phyloP scores from a whole-genome alignment of 2,113 vertebrate genomes.

The Chroicocephalus ridibundus region DNA sequence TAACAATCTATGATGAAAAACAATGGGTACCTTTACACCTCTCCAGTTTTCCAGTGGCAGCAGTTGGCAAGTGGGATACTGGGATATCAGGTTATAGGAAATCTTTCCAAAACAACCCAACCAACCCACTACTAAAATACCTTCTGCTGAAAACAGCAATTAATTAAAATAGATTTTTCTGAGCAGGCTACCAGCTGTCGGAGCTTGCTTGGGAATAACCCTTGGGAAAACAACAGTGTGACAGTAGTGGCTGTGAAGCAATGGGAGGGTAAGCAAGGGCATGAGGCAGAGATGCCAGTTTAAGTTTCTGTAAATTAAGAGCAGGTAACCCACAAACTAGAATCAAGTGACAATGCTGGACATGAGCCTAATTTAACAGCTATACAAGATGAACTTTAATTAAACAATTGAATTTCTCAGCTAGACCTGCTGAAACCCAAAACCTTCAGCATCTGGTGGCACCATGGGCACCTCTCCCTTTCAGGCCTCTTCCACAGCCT shows the following conservation, averaged over 20 bases:
- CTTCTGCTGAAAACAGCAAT: slow-evolving; percentile 11
- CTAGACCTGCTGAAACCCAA: not conserved
- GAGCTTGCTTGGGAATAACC: slow-evolving; percentile 2
- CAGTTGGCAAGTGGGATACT: not conserved
- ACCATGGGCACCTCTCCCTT: not conserved
- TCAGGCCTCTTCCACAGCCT: not conserved
- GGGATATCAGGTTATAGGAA: not conserved
- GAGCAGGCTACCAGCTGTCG: slow-evolving; percentile 32
- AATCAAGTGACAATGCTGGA: not conserved
- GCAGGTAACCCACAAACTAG: not conserved
- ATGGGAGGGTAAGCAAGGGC: not conserved
- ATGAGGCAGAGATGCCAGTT: not conserved
- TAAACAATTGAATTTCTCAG: not conserved
- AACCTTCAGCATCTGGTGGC: not conserved
- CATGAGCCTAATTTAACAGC: not conserved
- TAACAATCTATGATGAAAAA: not conserved
- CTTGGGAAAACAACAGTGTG: not conserved
- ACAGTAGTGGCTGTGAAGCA: not conserved
- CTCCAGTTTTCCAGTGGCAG: not conserved
- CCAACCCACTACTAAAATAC: not conserved
- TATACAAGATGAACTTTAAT: not conserved
- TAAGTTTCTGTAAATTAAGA: slow-evolving; percentile 29
- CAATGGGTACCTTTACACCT: not conserved
- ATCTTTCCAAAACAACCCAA: not conserved
- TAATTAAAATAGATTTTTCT: slow-evolving; percentile 30